Percentiles rank a stretch among this genome's conserved stretches.
phyloP scores from a whole-genome alignment of 2,113 vertebrate species.

The Gulo gulo region DNA sequence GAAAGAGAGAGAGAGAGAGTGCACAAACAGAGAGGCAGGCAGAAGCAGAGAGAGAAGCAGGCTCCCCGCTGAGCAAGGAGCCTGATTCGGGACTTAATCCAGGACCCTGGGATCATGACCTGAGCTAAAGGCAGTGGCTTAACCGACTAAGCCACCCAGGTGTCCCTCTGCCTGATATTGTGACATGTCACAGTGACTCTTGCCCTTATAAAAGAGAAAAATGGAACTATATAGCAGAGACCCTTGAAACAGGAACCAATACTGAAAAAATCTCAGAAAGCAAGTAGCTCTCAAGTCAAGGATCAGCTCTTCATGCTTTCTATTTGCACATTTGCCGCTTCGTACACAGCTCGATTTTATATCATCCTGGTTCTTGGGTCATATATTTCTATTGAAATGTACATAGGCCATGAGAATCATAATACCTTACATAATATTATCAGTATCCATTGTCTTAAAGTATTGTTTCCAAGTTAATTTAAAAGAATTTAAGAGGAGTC shows the following conservation, averaged over 20 bases:
- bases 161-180: neutral
- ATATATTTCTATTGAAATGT: neutral
- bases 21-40: no score
- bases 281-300: neutral
- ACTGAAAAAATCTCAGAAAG: constrained; percentile 19
- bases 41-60: no score
- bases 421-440: neutral
- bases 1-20: no score
- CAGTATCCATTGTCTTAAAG: neutral
- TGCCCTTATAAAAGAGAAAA: constrained; percentile 31
- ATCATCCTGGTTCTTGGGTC: neutral
- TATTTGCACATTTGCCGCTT: neutral
- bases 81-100: no score
- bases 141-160: no score
- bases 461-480: neutral
- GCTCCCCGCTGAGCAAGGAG: no score
- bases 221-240: neutral
- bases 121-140: no score
- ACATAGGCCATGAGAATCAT: neutral
- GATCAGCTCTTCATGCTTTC: neutral
- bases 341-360: neutral
- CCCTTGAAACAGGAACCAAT: neutral
- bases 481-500: neutral
- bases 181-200: neutral
- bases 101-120: no score